These are phyloP conservation scores for Drosophila flavopinicola DNA, from an alignment of 2,888 invertebrate species.

Conservation along the genomic window DNA sequence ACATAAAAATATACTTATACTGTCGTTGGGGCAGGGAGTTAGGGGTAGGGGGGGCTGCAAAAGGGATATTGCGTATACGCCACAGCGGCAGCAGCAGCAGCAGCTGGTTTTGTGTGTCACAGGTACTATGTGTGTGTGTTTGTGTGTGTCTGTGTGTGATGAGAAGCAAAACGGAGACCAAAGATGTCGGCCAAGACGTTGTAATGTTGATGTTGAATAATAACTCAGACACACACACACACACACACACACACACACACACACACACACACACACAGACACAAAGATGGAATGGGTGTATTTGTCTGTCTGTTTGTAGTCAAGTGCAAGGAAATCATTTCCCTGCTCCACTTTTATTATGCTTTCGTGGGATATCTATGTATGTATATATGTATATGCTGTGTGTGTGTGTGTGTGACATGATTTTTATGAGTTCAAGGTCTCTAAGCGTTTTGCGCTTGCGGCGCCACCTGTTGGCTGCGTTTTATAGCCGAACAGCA, in stretches of 20 bases:
- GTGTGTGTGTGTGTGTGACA: conserved; percentile 63
- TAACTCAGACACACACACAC: conserved; percentile 59
- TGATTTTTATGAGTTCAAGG: conserved; percentile 83
- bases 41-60: conserved; percentile 7
- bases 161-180: conserved; percentile 12
- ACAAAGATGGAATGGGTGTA: too few relatives aligned
- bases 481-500: conserved; percentile 18
- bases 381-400: conserved; percentile 10
- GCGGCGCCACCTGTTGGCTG: conserved; percentile 69
- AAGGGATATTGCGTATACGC: conserved; percentile 69
- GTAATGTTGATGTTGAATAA: conserved; percentile 57
- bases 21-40: not conserved
- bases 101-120: conserved; percentile 56
- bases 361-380: conserved; percentile 37
- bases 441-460: conserved; percentile 70
- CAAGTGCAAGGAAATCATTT: conserved; percentile 77
- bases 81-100: conserved; percentile 27
- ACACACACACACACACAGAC: too few relatives aligned
- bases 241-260: not conserved
- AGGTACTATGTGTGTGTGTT: conserved; percentile 31
- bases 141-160: not conserved
- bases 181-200: conserved; percentile 60
- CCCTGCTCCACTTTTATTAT: conserved; percentile 67
- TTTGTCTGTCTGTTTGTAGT: conserved; percentile 38
- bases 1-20: conserved; percentile 68